Evolutionary conservation across 2,888 invertebrate species (phyloP).

Genomic region (Diplazon laetatorius): DNA sequence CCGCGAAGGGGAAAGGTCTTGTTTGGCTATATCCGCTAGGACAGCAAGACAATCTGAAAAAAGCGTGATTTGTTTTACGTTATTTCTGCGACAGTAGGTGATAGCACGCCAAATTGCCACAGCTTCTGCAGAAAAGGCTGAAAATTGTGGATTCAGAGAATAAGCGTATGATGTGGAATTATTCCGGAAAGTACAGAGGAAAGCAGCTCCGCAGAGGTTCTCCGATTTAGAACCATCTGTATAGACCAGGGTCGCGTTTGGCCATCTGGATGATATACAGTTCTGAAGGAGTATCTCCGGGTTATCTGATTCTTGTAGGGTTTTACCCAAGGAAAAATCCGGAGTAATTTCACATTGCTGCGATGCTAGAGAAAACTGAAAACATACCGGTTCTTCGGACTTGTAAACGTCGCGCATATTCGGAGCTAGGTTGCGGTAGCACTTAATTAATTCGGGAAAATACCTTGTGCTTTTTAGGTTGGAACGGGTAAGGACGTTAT

Average conservation of each 20-base stretch:
- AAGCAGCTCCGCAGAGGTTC: background rate
- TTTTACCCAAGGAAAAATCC: background rate
- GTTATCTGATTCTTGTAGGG: background rate
- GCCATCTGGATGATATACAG: background rate
- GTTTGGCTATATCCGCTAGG: background rate
- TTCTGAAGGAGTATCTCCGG: background rate
- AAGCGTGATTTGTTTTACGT: background rate
- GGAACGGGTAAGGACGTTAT: background rate
- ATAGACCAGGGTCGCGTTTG: background rate
- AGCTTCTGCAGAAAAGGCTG: background rate
- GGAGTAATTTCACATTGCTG: background rate
- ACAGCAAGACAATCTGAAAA: background rate
- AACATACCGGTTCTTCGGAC: slow-evolving; percentile 5
- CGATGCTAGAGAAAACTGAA: background rate
- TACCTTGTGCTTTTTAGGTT: background rate
- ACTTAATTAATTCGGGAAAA: background rate
- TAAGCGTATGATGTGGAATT: background rate
- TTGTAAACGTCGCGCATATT: background rate
- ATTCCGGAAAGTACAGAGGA: background rate
- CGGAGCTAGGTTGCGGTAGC: background rate
- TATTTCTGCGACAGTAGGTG: background rate
- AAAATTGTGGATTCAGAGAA: background rate
- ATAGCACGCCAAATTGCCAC: background rate
- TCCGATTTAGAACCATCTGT: background rate
- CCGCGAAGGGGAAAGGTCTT: background rate